phyloP scores from a whole-genome alignment of 2,888 invertebrate species.

The Chloromyia formosa region DNA sequence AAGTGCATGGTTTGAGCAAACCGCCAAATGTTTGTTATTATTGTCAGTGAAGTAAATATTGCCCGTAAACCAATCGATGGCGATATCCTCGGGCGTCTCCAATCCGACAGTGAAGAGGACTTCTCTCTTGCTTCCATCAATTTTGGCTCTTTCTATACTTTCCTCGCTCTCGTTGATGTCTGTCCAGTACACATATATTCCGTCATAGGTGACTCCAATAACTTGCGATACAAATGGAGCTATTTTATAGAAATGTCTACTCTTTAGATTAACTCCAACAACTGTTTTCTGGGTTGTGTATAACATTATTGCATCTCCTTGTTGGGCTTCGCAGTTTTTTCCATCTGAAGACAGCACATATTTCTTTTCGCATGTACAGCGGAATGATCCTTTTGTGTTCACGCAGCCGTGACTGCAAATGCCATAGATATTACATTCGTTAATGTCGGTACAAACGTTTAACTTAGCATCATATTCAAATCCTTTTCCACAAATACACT shows the following conservation, averaged over 20 bases:
- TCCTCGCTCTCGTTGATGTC: constrained; percentile 76
- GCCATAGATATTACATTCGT: constrained; percentile 73
- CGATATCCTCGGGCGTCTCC: constrained; percentile 77
- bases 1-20: constrained; percentile 74
- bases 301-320: constrained; percentile 73
- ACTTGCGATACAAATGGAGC: constrained; percentile 68
- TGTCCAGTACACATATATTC: constrained; percentile 79
- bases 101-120: constrained; percentile 73
- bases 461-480: constrained; percentile 53
- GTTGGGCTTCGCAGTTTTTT: constrained; percentile 67
- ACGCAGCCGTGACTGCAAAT: constrained; percentile 76
- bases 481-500: constrained; percentile 69
- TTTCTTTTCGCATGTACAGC: constrained; percentile 71
- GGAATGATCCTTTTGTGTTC: constrained; percentile 69
- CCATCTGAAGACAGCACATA: constrained; percentile 67
- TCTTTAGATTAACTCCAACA: constrained; percentile 70
- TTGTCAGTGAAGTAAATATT: constrained; percentile 86
- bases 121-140: constrained; percentile 71
- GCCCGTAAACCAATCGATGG: constrained; percentile 79
- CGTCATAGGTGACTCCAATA: constrained; percentile 76
- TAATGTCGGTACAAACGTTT: constrained; percentile 65
- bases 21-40: constrained; percentile 74
- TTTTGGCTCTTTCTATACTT: constrained; percentile 72
- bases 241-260: constrained; percentile 63
- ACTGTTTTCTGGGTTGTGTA: constrained; percentile 75